Evolutionary conservation across 2,113 vertebrate species (phyloP).

Genomic region (Indicator maculatus): DNA sequence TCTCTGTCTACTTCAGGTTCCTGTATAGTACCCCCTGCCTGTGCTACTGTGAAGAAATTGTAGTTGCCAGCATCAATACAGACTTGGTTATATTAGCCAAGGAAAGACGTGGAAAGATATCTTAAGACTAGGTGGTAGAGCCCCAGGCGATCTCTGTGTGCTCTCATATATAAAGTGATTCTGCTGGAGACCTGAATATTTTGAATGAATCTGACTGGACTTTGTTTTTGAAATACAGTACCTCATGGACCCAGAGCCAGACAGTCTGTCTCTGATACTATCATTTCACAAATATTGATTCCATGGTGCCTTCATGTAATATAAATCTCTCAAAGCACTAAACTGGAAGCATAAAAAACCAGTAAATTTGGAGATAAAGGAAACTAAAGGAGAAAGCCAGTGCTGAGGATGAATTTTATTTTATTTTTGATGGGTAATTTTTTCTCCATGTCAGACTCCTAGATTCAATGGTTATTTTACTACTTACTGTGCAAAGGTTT

Average conservation of each 20-base stretch:
- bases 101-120: not conserved
- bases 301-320: not conserved
- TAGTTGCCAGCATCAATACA: not conserved
- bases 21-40: not conserved
- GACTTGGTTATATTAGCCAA: too few relatives aligned
- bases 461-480: not conserved
- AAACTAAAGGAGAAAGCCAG: not conserved
- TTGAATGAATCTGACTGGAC: not conserved
- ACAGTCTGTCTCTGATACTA: not conserved
- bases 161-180: not conserved
- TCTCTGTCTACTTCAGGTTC: not conserved
- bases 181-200: not conserved
- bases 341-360: not conserved
- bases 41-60: not conserved
- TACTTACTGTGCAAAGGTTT: not conserved
- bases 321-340: not conserved
- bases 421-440: not conserved
- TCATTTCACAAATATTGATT: not conserved
- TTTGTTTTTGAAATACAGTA: not conserved
- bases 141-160: not conserved
- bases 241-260: not conserved
- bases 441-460: not conserved
- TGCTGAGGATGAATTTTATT: not conserved
- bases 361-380: not conserved
- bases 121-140: not conserved